These are phyloP conservation scores for Cricetomys ansorgei DNA, from an alignment of 2,113 vertebrate species.

Conservation along the genomic window DNA sequence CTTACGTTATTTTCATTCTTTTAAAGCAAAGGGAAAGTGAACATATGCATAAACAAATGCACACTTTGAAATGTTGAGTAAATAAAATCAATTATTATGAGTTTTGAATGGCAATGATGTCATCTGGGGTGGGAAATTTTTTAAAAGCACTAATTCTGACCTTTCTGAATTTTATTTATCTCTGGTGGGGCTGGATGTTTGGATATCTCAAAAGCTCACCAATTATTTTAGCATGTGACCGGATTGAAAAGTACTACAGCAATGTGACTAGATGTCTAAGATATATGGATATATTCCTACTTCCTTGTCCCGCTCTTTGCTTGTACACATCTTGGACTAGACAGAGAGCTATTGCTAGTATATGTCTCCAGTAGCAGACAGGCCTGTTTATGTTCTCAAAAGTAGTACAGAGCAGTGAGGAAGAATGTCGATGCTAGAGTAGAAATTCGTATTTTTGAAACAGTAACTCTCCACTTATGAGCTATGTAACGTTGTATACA, in stretches of 20 bases:
- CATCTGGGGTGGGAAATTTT: background rate
- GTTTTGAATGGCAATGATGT: conserved; percentile 4
- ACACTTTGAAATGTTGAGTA: conserved; percentile 12
- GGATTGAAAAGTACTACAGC: background rate
- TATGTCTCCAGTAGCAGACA: too few relatives aligned
- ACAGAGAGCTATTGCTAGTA: background rate
- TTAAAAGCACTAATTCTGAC: background rate
- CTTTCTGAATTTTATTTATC: conserved; percentile 16
- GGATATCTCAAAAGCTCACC: background rate
- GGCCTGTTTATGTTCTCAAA: background rate
- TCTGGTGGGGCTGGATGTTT: background rate
- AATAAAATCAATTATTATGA: background rate
- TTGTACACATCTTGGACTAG: background rate
- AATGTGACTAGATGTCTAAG: background rate
- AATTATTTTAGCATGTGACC: background rate
- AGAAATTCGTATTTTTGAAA: background rate
- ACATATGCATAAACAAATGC: background rate
- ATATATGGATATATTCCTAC: background rate
- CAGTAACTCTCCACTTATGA: background rate
- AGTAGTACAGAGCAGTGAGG: background rate
- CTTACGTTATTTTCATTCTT: background rate
- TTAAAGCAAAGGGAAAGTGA: background rate
- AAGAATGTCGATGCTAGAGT: background rate
- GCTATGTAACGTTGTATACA: background rate
- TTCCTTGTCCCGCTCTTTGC: background rate